A percentile compares a stretch with the other conserved stretches of the same genome.
Evolutionary conservation across 2,888 invertebrate genomes (phyloP).

Genomic region (Chloromyia formosa): DNA sequence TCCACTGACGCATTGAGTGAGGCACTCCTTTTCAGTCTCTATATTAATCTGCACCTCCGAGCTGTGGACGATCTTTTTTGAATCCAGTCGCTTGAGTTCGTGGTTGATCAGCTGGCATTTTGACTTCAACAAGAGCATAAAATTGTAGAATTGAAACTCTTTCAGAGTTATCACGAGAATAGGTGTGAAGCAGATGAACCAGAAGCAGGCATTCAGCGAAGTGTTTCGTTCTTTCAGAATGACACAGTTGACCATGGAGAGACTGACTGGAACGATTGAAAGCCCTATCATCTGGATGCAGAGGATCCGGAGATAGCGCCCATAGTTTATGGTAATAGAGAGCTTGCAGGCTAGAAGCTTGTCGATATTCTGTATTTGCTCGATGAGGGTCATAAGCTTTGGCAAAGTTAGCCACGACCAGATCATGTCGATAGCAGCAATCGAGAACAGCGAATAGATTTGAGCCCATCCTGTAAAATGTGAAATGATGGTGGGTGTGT

Average conservation of each 20-base stretch:
- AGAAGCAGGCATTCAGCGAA: constrained; percentile 51
- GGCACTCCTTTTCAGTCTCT: constrained; percentile 31
- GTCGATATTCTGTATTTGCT: constrained; percentile 53
- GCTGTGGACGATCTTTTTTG: background rate
- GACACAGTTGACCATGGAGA: constrained; percentile 57
- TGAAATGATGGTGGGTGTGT: constrained; percentile 47
- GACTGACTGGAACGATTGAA: constrained; percentile 52
- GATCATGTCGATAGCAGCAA: constrained; percentile 52
- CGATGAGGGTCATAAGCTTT: constrained; percentile 50
- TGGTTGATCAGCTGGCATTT: constrained; percentile 54
- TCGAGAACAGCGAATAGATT: constrained; percentile 53
- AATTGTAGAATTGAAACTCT: constrained; percentile 56
- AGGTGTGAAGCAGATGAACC: constrained; percentile 57
- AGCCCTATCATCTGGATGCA: constrained; percentile 51
- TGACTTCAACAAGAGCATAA: constrained; percentile 54
- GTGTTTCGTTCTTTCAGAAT: constrained; percentile 50
- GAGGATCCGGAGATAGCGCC: constrained; percentile 49
- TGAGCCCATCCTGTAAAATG: constrained; percentile 55
- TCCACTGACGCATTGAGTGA: background rate
- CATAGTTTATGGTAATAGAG: constrained; percentile 51
- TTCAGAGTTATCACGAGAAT: constrained; percentile 54
- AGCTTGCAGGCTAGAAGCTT: constrained; percentile 48
- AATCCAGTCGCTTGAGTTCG: constrained; percentile 44
- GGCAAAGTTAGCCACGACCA: constrained; percentile 54
- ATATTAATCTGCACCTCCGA: constrained; percentile 7